Percentiles rank a stretch among this genome's conserved stretches.
phyloP scores from a whole-genome alignment of 2,113 vertebrate species.

The Perccottus glenii region DNA sequence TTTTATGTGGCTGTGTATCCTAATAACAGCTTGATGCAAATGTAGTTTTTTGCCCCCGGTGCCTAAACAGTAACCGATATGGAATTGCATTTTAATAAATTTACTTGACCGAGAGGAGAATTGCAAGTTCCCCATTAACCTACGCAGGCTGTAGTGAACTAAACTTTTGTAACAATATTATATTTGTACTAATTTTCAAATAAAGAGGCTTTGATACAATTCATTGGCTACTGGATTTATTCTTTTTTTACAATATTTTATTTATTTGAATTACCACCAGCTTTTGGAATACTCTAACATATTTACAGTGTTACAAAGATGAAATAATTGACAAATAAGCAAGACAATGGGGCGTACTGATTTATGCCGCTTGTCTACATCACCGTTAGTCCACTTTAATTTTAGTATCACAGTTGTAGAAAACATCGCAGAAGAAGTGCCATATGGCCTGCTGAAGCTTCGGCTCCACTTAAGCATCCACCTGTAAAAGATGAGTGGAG shows the following conservation, averaged over 20 bases:
- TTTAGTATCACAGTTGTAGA: not conserved
- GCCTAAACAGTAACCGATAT: slow-evolving; percentile 6
- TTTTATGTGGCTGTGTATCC: not conserved
- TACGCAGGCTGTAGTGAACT: slow-evolving; percentile 57
- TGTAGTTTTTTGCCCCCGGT: not conserved
- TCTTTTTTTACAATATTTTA: slow-evolving; percentile 45
- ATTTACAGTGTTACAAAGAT: slow-evolving; percentile 76
- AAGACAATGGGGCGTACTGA: slow-evolving; percentile 50
- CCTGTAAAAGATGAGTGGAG: slow-evolving; percentile 13
- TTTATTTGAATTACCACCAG: slow-evolving; percentile 7
- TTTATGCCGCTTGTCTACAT: slow-evolving; percentile 44
- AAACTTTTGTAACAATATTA: slow-evolving; percentile 73
- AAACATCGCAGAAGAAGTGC: not conserved
- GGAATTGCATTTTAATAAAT: not conserved
- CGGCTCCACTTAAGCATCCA: too few relatives aligned
- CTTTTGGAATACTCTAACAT: slow-evolving; percentile 54
- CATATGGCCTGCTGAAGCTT: too few relatives aligned
- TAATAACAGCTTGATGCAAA: not conserved
- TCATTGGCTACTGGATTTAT: slow-evolving; percentile 53
- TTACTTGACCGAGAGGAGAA: not conserved
- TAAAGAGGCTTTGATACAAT: slow-evolving; percentile 78
- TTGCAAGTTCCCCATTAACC: slow-evolving; percentile 12
- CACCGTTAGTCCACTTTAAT: slow-evolving; percentile 3
- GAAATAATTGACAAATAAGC: slow-evolving; percentile 41
- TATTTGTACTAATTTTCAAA: slow-evolving; percentile 85